phyloP scores from a whole-genome alignment of 2,888 invertebrate genomes.

The Patella pellucida region DNA sequence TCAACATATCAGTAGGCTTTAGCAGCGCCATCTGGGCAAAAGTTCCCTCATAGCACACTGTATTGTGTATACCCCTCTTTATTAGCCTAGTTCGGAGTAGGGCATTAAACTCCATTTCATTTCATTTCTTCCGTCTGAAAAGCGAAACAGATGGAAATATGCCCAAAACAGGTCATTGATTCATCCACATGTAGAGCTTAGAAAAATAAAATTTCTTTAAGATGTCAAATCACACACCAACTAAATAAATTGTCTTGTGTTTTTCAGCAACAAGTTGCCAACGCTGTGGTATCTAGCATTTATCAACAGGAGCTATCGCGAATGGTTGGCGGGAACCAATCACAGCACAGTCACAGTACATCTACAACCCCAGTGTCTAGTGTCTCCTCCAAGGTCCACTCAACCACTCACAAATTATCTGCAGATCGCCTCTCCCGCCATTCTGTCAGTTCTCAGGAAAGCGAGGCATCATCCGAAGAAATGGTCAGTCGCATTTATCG shows the following conservation, averaged over 20 bases:
- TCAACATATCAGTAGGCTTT: too few species aligned
- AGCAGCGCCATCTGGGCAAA: too few species aligned
- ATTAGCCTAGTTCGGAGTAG: too few species aligned
- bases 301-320: conserved; percentile 81
- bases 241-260: not conserved
- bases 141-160: too few species aligned
- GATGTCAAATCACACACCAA: too few species aligned
- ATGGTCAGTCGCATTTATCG: conserved; percentile 69
- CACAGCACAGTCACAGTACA: conserved; percentile 29
- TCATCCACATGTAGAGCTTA: too few species aligned
- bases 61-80: too few species aligned
- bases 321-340: conserved; percentile 27
- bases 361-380: conserved; percentile 20
- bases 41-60: too few species aligned
- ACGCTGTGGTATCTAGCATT: conserved; percentile 66
- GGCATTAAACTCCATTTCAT: too few species aligned
- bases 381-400: conserved; percentile 33
- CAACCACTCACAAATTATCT: conserved; percentile 3
- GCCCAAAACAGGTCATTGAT: too few species aligned
- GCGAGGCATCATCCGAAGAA: conserved; percentile 79
- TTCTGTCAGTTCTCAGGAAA: conserved; percentile 36
- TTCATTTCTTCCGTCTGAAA: too few species aligned
- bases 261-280: conserved; percentile 61
- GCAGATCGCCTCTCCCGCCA: conserved; percentile 14
- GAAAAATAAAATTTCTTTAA: too few species aligned